These are phyloP conservation scores for Agrotis ipsilon DNA, from an alignment of 2,888 invertebrate genomes.

Conservation along the genomic window DNA sequence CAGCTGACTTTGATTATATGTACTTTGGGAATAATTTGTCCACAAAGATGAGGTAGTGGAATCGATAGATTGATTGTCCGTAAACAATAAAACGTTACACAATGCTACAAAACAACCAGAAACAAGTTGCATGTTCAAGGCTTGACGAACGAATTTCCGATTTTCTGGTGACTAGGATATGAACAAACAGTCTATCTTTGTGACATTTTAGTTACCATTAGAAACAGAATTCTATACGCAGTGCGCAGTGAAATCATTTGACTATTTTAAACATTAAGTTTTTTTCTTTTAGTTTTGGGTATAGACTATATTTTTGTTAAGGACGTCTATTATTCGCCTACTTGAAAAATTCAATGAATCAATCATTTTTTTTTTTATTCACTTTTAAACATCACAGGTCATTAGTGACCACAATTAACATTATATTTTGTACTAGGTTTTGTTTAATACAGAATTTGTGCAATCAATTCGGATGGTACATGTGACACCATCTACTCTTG, in stretches of 20 bases:
- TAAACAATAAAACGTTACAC: slow-evolving; percentile 7
- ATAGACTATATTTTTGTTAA: too few species aligned
- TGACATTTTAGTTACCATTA: not conserved
- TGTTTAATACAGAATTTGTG: too few species aligned
- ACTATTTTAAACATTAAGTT: too few species aligned
- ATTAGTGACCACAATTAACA: too few species aligned
- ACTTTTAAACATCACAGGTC: too few species aligned
- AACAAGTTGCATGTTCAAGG: slow-evolving; percentile 26
- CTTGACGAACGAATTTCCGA: slow-evolving; percentile 21
- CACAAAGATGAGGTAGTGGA: slow-evolving; percentile 9
- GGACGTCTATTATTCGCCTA: too few species aligned
- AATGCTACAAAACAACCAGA: slow-evolving; percentile 24
- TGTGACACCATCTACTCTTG: too few species aligned
- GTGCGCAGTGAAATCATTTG: not conserved
- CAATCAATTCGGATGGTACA: too few species aligned
- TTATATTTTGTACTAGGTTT: too few species aligned
- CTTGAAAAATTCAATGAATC: too few species aligned
- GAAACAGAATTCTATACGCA: not conserved
- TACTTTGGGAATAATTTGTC: slow-evolving; percentile 2
- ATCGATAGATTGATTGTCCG: slow-evolving; percentile 7
- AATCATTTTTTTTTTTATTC: too few species aligned
- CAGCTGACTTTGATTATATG: slow-evolving; percentile 13
- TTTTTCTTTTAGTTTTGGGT: too few species aligned
- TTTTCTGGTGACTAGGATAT: not conserved
- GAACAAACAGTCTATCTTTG: not conserved